These are phyloP conservation scores for Xiphophorus maculatus DNA, from an alignment of 2,113 vertebrate species.

Conservation along the genomic window DNA sequence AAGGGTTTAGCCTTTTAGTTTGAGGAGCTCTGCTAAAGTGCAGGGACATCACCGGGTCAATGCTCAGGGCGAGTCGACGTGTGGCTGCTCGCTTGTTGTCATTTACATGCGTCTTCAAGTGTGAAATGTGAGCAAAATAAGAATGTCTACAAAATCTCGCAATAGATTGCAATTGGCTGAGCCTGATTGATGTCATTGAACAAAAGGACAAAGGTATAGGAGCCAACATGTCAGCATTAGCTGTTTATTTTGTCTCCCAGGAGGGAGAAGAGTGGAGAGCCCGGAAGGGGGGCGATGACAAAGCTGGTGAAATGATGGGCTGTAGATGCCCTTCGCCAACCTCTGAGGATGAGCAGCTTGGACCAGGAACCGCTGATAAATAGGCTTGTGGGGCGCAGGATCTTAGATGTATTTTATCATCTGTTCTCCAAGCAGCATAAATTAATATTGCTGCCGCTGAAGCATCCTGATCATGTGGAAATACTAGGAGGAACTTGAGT, in stretches of 20 bases:
- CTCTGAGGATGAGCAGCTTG: conserved; percentile 56
- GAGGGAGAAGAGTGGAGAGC: not conserved
- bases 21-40: conserved; percentile 27
- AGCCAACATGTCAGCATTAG: conserved; percentile 33
- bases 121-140: conserved; percentile 11
- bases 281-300: conserved; percentile 28
- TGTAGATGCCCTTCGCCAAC: conserved; percentile 57
- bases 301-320: conserved; percentile 56
- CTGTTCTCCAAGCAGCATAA: conserved; percentile 41
- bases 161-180: not conserved
- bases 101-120: conserved; percentile 5
- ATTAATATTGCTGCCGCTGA: conserved; percentile 7
- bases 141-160: not conserved
- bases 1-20: conserved; percentile 19
- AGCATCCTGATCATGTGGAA: not conserved
- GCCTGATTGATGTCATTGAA: conserved; percentile 6
- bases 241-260: conserved; percentile 9
- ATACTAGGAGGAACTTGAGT: not conserved
- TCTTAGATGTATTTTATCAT: conserved; percentile 42
- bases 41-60: conserved; percentile 36
- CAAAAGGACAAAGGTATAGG: not conserved
- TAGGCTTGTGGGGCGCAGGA: conserved; percentile 36
- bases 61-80: conserved; percentile 4
- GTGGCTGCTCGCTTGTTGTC: not conserved
- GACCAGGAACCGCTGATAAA: conserved; percentile 53